These are phyloP conservation scores for Aphelocoma californica DNA, from an alignment of 2,797 vertebrate genomes.

Conservation along the genomic window DNA sequence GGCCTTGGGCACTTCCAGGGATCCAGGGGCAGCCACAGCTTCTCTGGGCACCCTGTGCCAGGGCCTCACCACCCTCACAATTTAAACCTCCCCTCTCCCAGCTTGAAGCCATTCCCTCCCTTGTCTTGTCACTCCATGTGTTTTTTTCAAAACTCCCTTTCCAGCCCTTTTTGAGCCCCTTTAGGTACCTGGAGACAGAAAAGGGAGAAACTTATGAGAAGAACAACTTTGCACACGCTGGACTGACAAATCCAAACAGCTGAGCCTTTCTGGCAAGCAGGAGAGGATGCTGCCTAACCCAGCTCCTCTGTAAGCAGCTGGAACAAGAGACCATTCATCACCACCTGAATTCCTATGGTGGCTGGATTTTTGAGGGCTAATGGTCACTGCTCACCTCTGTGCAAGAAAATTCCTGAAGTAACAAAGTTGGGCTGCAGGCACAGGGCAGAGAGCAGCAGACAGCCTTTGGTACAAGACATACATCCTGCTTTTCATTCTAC, in stretches of 20 bases:
- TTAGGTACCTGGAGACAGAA: neutral
- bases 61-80: fast-evolving
- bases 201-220: neutral
- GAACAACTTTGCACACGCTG: neutral
- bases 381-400: neutral
- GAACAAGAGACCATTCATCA: neutral
- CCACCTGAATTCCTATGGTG: neutral
- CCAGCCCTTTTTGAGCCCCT: neutral
- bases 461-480: fast-evolving
- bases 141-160: neutral
- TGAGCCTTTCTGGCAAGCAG: neutral
- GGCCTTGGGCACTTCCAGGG: neutral
- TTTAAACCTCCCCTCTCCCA: neutral
- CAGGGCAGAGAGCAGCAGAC: neutral
- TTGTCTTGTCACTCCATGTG: neutral
- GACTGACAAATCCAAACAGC: neutral
- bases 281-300: neutral
- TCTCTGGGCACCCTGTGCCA: neutral
- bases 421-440: neutral
- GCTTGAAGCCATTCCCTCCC: neutral
- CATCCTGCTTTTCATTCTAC: neutral
- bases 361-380: neutral
- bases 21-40: neutral
- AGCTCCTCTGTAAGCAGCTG: neutral
- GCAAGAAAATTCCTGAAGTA: neutral